Conservation (phyloP, 2,888 invertebrate species). For the Cynaeus angustus region DNA sequence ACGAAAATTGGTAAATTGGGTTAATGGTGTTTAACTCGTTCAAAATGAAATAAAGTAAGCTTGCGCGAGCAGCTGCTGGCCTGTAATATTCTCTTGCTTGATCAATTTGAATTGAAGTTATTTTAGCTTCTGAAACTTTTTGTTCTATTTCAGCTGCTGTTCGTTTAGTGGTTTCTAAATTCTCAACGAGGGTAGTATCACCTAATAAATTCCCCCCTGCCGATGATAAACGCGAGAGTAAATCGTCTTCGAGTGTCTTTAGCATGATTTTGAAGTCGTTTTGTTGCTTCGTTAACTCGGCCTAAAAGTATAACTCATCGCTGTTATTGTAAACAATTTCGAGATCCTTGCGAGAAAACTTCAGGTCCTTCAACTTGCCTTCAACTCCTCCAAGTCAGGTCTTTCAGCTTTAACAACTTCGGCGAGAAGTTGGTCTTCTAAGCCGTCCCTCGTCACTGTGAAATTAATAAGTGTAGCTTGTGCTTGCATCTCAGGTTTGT, state of each 20-base stretch:
- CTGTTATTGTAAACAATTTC: constrained; percentile 1
- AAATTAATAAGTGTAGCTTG: constrained; percentile 98
- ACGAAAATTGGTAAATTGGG: constrained; percentile 97
- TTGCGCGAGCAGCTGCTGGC: constrained; percentile 93
- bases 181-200: constrained; percentile 96
- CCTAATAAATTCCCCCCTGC: constrained; percentile 95
- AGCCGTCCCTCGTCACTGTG: constrained; percentile 95
- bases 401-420: constrained; percentile 98
- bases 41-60: constrained; percentile 94
- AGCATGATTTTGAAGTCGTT: constrained; percentile 97
- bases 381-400: constrained; percentile 95
- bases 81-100: constrained; percentile 91
- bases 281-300: constrained; percentile 95
- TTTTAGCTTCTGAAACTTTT: constrained; percentile 94
- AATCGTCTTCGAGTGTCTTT: constrained; percentile 93
- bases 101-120: constrained; percentile 94
- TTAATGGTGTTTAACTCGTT: constrained; percentile 97
- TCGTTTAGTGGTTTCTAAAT: constrained; percentile 95
- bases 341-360: constrained; percentile 1
- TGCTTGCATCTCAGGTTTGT: constrained; percentile 99
- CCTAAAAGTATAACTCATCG: constrained; percentile 70
- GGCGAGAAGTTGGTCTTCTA: constrained; percentile 96
- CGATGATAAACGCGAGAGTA: constrained; percentile 91
- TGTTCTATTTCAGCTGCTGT: constrained; percentile 96
- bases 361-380: constrained; percentile 71